Conservation (phyloP, 2,797 vertebrate species). For the Amniataba percoides region DNA sequence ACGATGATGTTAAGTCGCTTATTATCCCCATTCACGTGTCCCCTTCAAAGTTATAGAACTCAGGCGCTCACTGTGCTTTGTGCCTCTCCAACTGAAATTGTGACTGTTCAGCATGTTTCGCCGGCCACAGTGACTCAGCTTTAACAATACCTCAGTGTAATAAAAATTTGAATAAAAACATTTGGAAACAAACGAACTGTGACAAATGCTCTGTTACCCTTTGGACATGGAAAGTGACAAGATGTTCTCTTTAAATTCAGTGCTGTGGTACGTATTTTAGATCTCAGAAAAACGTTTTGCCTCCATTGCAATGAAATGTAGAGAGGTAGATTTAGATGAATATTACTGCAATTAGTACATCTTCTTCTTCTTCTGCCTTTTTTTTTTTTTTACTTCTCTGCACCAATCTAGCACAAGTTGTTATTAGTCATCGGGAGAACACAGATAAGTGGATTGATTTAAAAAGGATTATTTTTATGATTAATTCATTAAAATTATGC, state of each 20-base stretch:
- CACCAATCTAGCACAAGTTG: constrained; percentile 18
- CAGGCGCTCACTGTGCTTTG: constrained; percentile 19
- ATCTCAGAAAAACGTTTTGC: constrained; percentile 20
- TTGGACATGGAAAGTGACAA: constrained; percentile 27
- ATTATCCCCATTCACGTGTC: constrained; percentile 38
- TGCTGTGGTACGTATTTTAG: constrained; percentile 21
- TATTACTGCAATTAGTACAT: constrained; percentile 37
- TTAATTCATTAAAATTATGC: constrained; percentile 61
- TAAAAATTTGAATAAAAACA: constrained; percentile 60
- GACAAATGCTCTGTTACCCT: constrained; percentile 50
- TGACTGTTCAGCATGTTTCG: constrained; percentile 64
- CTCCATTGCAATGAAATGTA: constrained; percentile 6
- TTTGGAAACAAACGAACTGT: constrained; percentile 57
- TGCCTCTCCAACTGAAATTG: constrained; percentile 30
- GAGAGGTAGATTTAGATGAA: constrained; percentile 25
- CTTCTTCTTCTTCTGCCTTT: constrained; percentile 8
- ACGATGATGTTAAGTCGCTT: constrained; percentile 26
- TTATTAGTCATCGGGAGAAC: constrained; percentile 43
- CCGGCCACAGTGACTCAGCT: constrained; percentile 42
- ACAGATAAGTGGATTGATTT: constrained; percentile 56
- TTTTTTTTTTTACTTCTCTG: constrained; percentile 25
- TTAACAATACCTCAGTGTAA: constrained; percentile 64
- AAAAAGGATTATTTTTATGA: constrained; percentile 53
- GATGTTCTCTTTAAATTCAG: constrained; percentile 34
- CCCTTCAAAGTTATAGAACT: constrained; percentile 56